Conservation (phyloP, 2,888 invertebrate genomes). For the Cataglyphis livida region DNA sequence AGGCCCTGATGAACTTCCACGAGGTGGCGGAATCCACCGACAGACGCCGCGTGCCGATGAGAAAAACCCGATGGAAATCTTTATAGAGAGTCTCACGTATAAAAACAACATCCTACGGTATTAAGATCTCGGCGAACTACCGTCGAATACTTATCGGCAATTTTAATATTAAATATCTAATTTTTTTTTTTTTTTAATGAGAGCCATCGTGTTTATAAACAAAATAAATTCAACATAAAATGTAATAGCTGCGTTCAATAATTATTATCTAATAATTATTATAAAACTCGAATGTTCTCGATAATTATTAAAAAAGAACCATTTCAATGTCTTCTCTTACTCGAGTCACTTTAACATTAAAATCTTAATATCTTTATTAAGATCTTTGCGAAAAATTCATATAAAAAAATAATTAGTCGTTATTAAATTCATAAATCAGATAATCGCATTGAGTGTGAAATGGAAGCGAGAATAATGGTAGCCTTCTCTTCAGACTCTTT, state of each 20-base stretch:
- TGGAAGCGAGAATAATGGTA: neutral
- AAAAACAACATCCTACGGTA: neutral
- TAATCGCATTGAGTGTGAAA: neutral
- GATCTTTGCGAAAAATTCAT: neutral
- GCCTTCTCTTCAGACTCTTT: neutral
- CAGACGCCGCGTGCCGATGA: neutral
- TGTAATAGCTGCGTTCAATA: neutral
- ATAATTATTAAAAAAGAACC: neutral
- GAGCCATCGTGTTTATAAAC: neutral
- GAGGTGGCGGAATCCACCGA: neutral
- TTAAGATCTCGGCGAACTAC: neutral
- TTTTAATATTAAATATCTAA: conserved; percentile 3
- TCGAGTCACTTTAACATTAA: neutral
- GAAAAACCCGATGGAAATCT: neutral
- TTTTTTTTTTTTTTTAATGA: neutral
- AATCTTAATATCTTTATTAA: neutral
- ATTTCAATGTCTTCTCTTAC: neutral
- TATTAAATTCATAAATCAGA: neutral
- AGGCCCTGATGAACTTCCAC: conserved; percentile 23
- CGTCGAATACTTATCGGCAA: conserved; percentile 14
- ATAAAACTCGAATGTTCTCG: neutral
- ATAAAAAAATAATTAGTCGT: neutral
- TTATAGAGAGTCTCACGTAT: neutral
- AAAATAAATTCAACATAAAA: neutral
- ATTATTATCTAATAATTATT: neutral